phyloP scores from a whole-genome alignment of 1,140 invertebrate species.

The Eriosoma lanigerum region DNA sequence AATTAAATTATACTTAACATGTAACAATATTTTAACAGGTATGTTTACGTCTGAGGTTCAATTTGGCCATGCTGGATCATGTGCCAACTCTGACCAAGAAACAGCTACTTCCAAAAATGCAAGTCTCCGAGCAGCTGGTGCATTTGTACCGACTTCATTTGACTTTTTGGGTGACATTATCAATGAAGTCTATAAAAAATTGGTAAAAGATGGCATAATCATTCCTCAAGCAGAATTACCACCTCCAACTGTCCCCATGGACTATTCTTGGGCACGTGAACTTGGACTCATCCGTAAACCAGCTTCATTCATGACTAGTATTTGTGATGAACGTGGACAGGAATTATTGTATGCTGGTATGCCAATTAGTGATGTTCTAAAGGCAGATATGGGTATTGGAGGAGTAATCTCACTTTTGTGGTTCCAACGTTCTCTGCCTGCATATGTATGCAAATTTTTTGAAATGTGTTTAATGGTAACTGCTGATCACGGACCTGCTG shows the following conservation, averaged over 20 bases:
- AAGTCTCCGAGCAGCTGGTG: slow-evolving; percentile 79
- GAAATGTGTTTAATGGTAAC: slow-evolving; percentile 99
- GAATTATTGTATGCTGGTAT: slow-evolving; percentile 98
- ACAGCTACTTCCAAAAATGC: slow-evolving; percentile 92
- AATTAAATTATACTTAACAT: neutral
- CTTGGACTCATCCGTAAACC: slow-evolving; percentile 97
- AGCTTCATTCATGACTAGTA: slow-evolving; percentile 98
- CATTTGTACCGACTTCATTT: slow-evolving; percentile 88
- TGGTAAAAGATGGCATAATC: slow-evolving; percentile 82
- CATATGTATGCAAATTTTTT: slow-evolving; percentile 95
- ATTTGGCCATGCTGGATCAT: slow-evolving; percentile 98
- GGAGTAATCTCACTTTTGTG: slow-evolving; percentile 96
- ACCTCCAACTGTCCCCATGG: slow-evolving; percentile 99
- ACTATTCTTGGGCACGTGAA: slow-evolving; percentile 98
- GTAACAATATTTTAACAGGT: slow-evolving; percentile 58
- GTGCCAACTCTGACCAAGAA: slow-evolving; percentile 93
- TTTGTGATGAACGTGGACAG: slow-evolving; percentile 98
- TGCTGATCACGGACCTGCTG: slow-evolving; percentile 98
- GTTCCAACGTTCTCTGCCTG: slow-evolving; percentile 95
- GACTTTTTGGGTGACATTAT: slow-evolving; percentile 85
- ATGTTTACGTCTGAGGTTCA: slow-evolving; percentile 99
- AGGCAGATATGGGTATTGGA: slow-evolving; percentile 90
- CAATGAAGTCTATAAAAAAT: slow-evolving; percentile 72
- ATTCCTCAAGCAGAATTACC: slow-evolving; percentile 87
- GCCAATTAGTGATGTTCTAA: slow-evolving; percentile 92